Evolutionary conservation across 2,888 invertebrate species (phyloP), one percentile per base, ranked within the genome.

Genomic region (Agrochola lota): DNA sequence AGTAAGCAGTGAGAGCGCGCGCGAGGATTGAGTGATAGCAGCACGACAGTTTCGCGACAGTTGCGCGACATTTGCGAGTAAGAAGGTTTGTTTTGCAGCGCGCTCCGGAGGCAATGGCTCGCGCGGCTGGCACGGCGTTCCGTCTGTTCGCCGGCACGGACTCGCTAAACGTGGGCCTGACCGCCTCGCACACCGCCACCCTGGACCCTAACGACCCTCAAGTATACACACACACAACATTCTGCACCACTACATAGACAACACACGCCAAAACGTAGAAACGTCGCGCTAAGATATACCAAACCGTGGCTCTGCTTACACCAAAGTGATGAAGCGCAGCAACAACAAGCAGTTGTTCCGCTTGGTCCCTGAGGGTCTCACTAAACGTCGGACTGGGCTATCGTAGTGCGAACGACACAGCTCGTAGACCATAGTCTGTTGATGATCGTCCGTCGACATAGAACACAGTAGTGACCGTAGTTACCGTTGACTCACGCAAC

Each of bases 81-180:
- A 84, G 81, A 77, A 80, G 87, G 74, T 75, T 85, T 88, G 84
- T 88, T 86, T 96, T 95, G 87, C 96, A 98, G 98, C 97, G 97
- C 94, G 98, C 98, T 92, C 98, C 98, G 93, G 98, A 98, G 97
- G 97, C 98, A 94, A 97, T 98, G 97, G 98, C 98, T 91, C 97
- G 98, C 94, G 98, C 98, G 91, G 98, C 98, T 84, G 98, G 98
- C 92, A 97, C 98, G 91, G 98, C 98, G 92, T 98, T 98, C 97
- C 97, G 98, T 85, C 97, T 98, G 95, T 97, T 98, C 92, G 98
- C 98, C 90, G 96, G 96, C 93, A 98, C 98, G 87, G 98, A 98
- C 97, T 97, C 97, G 94, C 97, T 98, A 91, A 98, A 97, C 96
- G 96, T 98, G 94, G 98, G 97, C 90, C 96, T 98, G 93, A 97